These are phyloP conservation scores for Philopotamus ludificatus DNA, from an alignment of 1,140 invertebrate genomes.

Conservation along the genomic window DNA sequence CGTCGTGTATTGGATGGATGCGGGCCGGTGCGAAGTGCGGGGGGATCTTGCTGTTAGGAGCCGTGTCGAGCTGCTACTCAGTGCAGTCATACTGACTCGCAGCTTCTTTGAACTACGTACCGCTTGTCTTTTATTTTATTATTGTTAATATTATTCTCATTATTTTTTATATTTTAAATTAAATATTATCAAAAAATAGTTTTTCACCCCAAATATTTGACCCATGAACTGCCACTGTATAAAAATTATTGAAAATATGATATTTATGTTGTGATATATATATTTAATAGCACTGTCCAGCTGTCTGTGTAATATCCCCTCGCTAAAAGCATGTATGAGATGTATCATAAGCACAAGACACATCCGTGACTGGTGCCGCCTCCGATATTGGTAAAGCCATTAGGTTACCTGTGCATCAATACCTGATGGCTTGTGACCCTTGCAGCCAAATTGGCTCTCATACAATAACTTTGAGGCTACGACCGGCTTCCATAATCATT, in stretches of 20 bases:
- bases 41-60: no score
- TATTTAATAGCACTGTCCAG: not conserved
- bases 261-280: not conserved
- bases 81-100: no score
- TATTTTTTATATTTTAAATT: no score
- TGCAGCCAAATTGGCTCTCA: not conserved
- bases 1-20: no score
- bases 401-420: not conserved
- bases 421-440: not conserved
- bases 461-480: not conserved
- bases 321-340: not conserved
- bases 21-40: no score
- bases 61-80: no score
- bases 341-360: not conserved
- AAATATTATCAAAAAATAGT: no score
- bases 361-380: conserved; percentile 27
- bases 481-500: not conserved
- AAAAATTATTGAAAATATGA: not conserved
- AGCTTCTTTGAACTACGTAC: no score
- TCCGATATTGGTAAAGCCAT: conserved; percentile 21
- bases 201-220: no score
- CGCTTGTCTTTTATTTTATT: no score
- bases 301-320: not conserved
- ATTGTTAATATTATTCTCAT: no score
- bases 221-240: not conserved